Base-by-base conservation (phyloP, 2,113 vertebrate species). In the Mobula birostris region DNA sequence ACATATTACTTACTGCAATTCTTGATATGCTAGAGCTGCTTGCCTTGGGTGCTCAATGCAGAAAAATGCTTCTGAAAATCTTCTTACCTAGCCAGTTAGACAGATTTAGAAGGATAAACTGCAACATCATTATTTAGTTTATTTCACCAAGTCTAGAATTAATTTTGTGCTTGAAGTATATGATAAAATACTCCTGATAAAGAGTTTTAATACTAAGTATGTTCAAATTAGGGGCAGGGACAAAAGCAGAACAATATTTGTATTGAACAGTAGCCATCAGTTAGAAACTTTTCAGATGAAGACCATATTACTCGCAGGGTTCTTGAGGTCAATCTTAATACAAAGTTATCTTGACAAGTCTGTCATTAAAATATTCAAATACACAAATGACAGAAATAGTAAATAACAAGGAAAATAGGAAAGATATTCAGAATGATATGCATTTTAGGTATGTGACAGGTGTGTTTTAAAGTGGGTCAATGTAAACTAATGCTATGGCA, bases 1-100 rank as follows among this genome's bases (percentile, higher is more conserved):
- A 48, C 32, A 72, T 14, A 72, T 14, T 96, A 98, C 98, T 98
- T 96, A 99, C 99, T 99, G 98, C 94, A 99, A 96, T 96, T 99
- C 99, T 94, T 99, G 98, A 96, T 98, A 99, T 78, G 98, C 98
- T 95, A 99, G 97, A 29, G 98, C 98, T 95, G 98, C 98, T 95
- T 98, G 97, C 96, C 98, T 97, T n/a, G 98, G 98, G 96, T 99
- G 99, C 95, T 99, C 98, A 32, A 99, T 97, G 96, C 98, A 99
- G 95, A 99, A 99, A 96, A 99, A 99, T 24, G 98, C 98, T 96
- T 99, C 99, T 79, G 98, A 98, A 97, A 99, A 99, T 94, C 99
- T 97, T 92, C 98, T 98, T n/a, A 99, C 98, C 99, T 99, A 76
- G 74, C 12, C 58, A 90, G 17, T 90, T 90, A 27, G 85, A 19